Base-by-base conservation (phyloP, 2,797 vertebrate genomes). In the Macroramphosus scolopax region DNA sequence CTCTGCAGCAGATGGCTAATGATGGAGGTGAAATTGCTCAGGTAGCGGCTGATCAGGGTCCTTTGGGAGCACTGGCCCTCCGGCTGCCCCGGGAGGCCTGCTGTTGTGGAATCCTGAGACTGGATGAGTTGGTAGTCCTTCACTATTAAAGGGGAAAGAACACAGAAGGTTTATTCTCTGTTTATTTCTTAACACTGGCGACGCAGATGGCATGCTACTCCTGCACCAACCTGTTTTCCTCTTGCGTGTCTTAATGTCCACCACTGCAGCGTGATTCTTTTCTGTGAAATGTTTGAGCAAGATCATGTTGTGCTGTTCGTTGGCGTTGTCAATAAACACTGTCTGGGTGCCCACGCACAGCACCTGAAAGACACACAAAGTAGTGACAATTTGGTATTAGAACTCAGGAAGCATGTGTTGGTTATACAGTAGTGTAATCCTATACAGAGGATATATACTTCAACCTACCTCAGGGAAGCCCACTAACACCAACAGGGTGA, bases 211-310 rank as follows among this genome's bases (percentile, higher is more conserved):
- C 2, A 1, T 8, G 18, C 28, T 33, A 5, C 5, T 5, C 5
- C 8, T 5, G 1, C 12, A 56, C 69, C 39, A 48, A 97, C 97
- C 95, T 77, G 95, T 96, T 89, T 96, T 97, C 51, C 96, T 91
- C 77, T 98, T 99, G 42, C 95, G 89, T 5, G 95, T 98, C 88
- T 93, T 96, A 35, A 97, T 91, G 34, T 99, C 95, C 5, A 97
- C 93, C 22, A 98, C 92, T 6, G 96, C 95, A 1, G 96, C 96
- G 5, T 93, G 90, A 82, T 97, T 98, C 60, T 97, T 99, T 76
- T 98, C 95, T 0, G 94, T 96, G 77, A 98, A 98, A 80, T 98
- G 96, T 67, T 99, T 99, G 63, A 98, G 89, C 75, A 99, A 81
- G 79, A 97, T 93, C 75, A 98, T 93, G 4, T 90, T 91, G 69